Conservation (phyloP, 2,113 vertebrate species). For the Pteronura brasiliensis region DNA sequence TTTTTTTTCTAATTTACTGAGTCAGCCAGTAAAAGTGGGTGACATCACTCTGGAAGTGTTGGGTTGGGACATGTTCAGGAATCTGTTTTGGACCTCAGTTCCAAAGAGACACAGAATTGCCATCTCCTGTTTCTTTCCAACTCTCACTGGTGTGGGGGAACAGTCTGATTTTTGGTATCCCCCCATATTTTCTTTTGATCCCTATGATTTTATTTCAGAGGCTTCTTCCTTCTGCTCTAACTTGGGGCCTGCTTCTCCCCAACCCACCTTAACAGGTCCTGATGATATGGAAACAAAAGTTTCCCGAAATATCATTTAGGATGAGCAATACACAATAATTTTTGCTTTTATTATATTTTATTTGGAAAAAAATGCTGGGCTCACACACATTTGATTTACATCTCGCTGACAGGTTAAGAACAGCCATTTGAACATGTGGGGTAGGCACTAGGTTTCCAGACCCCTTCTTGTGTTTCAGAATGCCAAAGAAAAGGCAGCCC, state of each 20-base stretch:
- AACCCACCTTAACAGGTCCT: not conserved
- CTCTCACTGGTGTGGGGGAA: not conserved
- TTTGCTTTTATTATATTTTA: not conserved
- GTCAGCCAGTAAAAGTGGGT: not conserved
- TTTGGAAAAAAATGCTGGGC: not conserved
- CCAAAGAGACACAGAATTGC: not conserved
- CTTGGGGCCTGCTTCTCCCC: not conserved
- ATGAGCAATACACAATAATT: not conserved
- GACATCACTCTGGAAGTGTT: not conserved
- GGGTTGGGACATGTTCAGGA: not conserved
- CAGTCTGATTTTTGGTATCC: rapidly evolving
- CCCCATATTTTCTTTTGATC: not conserved
- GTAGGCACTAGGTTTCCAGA: not conserved
- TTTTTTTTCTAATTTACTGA: not conserved
- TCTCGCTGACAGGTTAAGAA: not conserved
- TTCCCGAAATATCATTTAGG: not conserved
- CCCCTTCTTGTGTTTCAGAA: not conserved
- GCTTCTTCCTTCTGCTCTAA: not conserved
- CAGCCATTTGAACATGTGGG: not conserved
- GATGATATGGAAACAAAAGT: not conserved
- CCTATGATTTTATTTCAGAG: not conserved
- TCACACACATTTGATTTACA: not conserved
- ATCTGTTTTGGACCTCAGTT: not conserved
- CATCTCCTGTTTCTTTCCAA: not conserved
- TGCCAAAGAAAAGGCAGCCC: not conserved